A percentile compares a stretch with the other conserved stretches of the same genome.
These are phyloP conservation scores for Daboia siamensis DNA, from an alignment of 2,113 vertebrate genomes.

Conservation along the genomic window DNA sequence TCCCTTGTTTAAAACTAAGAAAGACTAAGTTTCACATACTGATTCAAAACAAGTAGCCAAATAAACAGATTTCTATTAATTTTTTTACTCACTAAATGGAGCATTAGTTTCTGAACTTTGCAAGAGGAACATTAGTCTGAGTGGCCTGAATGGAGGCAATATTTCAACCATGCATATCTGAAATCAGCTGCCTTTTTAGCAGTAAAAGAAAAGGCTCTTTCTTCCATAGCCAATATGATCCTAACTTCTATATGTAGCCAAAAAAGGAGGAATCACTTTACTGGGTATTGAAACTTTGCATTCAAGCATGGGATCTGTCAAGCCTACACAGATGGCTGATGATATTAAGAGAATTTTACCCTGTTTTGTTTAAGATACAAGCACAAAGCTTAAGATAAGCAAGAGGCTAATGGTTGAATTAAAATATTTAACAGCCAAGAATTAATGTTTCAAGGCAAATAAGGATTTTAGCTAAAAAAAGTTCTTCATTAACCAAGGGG, in stretches of 20 bases:
- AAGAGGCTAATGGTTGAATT: neutral
- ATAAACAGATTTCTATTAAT: neutral
- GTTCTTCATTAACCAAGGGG: neutral
- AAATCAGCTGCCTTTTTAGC: conserved; percentile 25
- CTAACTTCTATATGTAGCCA: conserved; percentile 23
- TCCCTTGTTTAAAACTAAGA: neutral
- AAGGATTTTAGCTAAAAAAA: neutral
- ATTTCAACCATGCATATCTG: conserved; percentile 1
- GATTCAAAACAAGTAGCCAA: neutral
- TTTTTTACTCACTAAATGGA: conserved; percentile 5
- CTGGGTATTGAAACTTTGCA: conserved; percentile 43
- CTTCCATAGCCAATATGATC: conserved; percentile 24
- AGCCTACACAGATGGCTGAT: conserved; percentile 34
- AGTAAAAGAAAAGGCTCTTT: conserved; percentile 22
- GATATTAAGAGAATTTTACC: neutral
- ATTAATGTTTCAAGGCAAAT: conserved; percentile 3
- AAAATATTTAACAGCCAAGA: neutral
- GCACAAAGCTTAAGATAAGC: conserved; percentile 16
- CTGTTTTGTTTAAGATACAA: conserved; percentile 19
- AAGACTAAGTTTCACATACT: neutral
- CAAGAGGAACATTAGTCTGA: neutral
- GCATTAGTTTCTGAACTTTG: neutral
- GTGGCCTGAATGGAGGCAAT: neutral
- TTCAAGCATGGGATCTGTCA: conserved; percentile 47
- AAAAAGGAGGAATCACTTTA: conserved; percentile 36